Percentiles rank a stretch among this genome's conserved stretches.
Evolutionary conservation across 2,113 vertebrate species (phyloP).

Genomic region (Ammodytes dubius): DNA sequence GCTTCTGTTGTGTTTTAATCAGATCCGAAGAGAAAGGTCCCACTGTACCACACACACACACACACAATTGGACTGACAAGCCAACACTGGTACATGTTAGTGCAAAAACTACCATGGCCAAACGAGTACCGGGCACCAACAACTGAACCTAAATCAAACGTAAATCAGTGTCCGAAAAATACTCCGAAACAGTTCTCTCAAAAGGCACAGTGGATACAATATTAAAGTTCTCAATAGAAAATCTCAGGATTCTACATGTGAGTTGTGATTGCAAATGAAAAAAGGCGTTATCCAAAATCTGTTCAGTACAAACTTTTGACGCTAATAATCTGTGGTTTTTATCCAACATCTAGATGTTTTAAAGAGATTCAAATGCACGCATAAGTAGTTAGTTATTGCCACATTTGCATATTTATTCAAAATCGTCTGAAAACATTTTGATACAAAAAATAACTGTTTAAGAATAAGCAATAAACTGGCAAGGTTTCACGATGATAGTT

Average conservation of each 20-base stretch:
- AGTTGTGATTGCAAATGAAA: no score
- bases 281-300: no score
- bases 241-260: not conserved
- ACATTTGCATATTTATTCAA: no score
- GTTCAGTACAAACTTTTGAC: no score
- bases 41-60: not conserved
- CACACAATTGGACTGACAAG: constrained; percentile 25
- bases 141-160: not conserved
- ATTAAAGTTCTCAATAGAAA: not conserved
- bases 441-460: no score
- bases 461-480: no score
- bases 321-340: no score
- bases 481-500: no score
- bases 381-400: no score
- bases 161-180: not conserved
- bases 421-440: no score
- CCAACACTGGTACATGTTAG: not conserved
- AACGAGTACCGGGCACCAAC: not conserved
- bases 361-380: no score
- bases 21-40: constrained; percentile 2
- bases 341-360: no score
- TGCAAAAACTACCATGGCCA: constrained; percentile 2
- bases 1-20: not conserved
- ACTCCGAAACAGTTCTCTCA: not conserved
- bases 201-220: not conserved